phyloP scores from a whole-genome alignment of 64 coral and sea anemone species.

The Montipora foliosa region DNA sequence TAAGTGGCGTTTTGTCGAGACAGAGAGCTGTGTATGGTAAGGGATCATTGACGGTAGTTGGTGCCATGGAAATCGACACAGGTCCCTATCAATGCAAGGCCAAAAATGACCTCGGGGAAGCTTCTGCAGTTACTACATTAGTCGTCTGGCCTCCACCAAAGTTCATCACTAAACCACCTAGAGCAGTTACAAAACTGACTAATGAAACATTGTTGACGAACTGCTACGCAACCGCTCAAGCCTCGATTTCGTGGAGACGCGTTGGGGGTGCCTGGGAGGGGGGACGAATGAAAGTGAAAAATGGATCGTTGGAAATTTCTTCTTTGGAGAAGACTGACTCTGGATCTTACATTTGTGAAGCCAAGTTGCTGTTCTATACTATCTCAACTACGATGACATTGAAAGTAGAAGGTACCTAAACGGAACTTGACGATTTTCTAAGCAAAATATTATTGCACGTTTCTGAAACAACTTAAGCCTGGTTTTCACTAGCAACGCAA shows the following conservation, averaged over 20 bases:
- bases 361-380: background rate
- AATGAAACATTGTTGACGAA: background rate
- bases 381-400: background rate
- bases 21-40: background rate
- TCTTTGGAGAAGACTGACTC: background rate
- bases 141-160: background rate
- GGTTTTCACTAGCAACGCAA: too few species aligned
- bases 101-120: background rate
- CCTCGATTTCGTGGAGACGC: slow-evolving; percentile 8
- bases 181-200: background rate
- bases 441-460: too few species aligned
- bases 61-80: background rate
- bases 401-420: background rate
- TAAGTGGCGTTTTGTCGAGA: background rate
- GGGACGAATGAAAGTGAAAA: background rate
- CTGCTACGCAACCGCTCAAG: background rate
- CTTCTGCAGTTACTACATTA: background rate
- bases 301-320: slow-evolving; percentile 10
- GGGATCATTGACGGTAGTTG: background rate
- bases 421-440: too few species aligned
- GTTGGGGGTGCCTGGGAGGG: background rate
- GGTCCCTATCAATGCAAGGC: background rate
- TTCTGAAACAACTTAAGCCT: too few species aligned
- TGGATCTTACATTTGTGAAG: slow-evolving; percentile 18
- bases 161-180: background rate